A percentile compares a stretch with the other conserved stretches of the same genome.
These are phyloP conservation scores for Latrodectus hesperus DNA, from an alignment of 2,888 invertebrate genomes.

Conservation along the genomic window DNA sequence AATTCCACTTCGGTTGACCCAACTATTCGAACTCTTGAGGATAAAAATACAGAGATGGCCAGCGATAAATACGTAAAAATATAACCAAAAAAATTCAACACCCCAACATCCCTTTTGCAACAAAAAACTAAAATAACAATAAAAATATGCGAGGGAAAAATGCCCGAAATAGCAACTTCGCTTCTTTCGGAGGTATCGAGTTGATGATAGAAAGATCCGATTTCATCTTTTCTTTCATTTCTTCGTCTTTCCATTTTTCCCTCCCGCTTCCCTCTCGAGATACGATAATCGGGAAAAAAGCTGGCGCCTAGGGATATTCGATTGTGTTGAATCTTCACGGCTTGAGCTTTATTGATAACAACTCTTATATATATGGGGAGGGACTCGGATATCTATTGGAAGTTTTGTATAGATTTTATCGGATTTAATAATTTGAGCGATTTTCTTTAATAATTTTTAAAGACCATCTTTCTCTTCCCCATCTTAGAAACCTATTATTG, in stretches of 20 bases:
- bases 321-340: conserved; percentile 22
- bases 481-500: background rate
- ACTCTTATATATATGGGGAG: background rate
- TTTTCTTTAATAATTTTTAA: conserved; percentile 30
- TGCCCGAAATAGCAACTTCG: conserved; percentile 6
- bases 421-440: conserved; percentile 38
- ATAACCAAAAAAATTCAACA: background rate
- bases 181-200: background rate
- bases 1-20: background rate
- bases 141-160: background rate
- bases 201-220: conserved; percentile 23
- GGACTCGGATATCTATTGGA: background rate
- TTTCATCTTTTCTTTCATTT: conserved; percentile 11
- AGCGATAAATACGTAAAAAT: background rate
- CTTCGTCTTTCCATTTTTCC: conserved; percentile 12
- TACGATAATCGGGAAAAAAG: conserved; percentile 57
- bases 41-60: background rate
- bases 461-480: background rate
- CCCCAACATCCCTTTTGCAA: background rate
- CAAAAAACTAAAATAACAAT: background rate
- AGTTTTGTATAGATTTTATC: conserved; percentile 18
- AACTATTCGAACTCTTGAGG: background rate
- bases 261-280: conserved; percentile 8
- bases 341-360: conserved; percentile 35
- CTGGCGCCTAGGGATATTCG: conserved; percentile 49